Evolutionary conservation across 2,888 invertebrate genomes (phyloP), one percentile per base, ranked within the genome.

Genomic region (Plutella xylostella): DNA sequence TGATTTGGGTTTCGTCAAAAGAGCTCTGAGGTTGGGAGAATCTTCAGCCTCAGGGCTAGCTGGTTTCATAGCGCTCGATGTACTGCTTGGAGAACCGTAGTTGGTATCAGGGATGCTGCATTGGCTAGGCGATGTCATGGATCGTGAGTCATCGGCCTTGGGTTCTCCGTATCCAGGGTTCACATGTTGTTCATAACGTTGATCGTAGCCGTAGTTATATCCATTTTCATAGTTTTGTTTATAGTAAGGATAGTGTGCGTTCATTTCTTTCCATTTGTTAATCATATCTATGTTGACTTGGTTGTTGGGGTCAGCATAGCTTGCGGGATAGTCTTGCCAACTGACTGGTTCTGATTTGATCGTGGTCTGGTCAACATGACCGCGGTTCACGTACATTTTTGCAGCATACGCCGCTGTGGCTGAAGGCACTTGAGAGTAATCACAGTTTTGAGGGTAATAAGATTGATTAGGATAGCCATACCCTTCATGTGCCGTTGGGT

Each of bases 21-120:
- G 61, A 1, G 89, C 87, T 52, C 89, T 77, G 17, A 90, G 62
- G 34, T 88, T 88, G 12, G 88, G 85, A 14, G 85, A 86, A 57
- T 85, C 85, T 3, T 80, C 71, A 38, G 52, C 57, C 48, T 73
- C 72, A 19, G 68, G 67, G 30, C 68, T 64, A 3, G 61, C 52
- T 43, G 76, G 55, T 53, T 78, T 72, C 2, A 69, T 53, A 44
- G 60, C 65, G 48, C 75, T 75, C 3, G 68, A 58, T 14, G 52
- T 52, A 48, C 75, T 79, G 54, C 71, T 73, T 5, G 79, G 75
- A 28, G 80, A 78, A 19, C 77, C 76, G 39, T 76, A 82, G 46
- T 63, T 74, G 5, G 71, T 65, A 20, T 78, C 77, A 35, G 74
- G 61, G 45, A 72, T 55, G 53, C 72, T 77, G 42, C 72, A 68